phyloP scores from a whole-genome alignment of 2,888 invertebrate species.

The Oscheius sp. region DNA sequence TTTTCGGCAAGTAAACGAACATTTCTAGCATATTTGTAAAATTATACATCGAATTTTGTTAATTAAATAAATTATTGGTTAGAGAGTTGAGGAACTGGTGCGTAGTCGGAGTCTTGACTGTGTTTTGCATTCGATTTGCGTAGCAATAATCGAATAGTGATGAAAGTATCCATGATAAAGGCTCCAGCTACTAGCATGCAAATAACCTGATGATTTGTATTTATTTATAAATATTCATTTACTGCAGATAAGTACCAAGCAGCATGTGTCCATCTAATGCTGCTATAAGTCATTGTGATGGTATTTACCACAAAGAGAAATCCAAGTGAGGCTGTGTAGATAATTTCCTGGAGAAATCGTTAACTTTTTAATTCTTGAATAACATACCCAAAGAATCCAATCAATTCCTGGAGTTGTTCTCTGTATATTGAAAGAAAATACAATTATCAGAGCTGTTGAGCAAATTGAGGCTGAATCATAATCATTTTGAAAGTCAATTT shows the following conservation, averaged over 20 bases:
- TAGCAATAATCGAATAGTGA: neutral
- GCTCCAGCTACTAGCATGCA: slow-evolving; percentile 9
- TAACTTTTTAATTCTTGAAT: neutral
- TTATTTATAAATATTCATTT: neutral
- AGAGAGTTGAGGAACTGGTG: too few species aligned
- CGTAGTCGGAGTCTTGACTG: neutral
- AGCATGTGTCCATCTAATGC: slow-evolving; percentile 44
- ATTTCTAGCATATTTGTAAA: too few species aligned
- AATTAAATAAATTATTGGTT: too few species aligned
- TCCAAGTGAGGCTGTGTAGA: slow-evolving; percentile 35
- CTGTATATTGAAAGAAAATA: slow-evolving; percentile 38
- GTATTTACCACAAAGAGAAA: slow-evolving; percentile 44
- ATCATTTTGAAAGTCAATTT: neutral
- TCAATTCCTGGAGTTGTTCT: slow-evolving; percentile 40
- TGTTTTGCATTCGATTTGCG: slow-evolving; percentile 14
- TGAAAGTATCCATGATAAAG: slow-evolving; percentile 20
- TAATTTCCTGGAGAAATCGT: slow-evolving; percentile 32
- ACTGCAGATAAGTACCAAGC: slow-evolving; percentile 41
- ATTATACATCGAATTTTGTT: too few species aligned
- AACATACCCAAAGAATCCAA: slow-evolving; percentile 45
- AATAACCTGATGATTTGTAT: slow-evolving; percentile 1
- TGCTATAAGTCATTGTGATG: slow-evolving; percentile 47
- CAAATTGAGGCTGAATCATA: slow-evolving; percentile 29
- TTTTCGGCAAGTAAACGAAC: too few species aligned
- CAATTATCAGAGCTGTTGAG: slow-evolving; percentile 35